Conservation (phyloP, 92 coral and sea anemone genomes). For the Galaxea fascicularis region DNA sequence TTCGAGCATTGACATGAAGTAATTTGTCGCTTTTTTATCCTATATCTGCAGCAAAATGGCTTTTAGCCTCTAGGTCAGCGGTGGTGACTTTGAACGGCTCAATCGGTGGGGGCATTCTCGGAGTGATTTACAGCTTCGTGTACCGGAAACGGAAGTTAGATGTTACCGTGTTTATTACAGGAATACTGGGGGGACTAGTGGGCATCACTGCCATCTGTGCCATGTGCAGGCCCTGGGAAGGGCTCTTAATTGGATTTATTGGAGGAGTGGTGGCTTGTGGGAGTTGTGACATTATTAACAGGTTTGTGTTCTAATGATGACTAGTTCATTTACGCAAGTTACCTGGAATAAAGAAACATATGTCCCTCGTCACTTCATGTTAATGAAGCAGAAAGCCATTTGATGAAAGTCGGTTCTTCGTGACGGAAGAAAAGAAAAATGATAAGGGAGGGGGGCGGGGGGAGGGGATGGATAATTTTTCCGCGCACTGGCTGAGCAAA, state of each 20-base stretch:
- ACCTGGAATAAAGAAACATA: too few relatives aligned
- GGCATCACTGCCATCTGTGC: conserved; percentile 90
- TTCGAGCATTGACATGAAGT: too few relatives aligned
- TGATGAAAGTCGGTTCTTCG: too few relatives aligned
- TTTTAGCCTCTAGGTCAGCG: conserved; percentile 89
- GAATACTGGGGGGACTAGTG: conserved; percentile 87
- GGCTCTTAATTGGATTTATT: conserved; percentile 78
- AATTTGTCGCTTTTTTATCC: too few relatives aligned
- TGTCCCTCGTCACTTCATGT: too few relatives aligned
- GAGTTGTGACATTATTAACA: conserved; percentile 64
- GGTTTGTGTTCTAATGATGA: conserved; percentile 12
- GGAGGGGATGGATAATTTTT: too few relatives aligned
- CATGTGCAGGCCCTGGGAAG: conserved; percentile 86
- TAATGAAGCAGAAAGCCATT: too few relatives aligned
- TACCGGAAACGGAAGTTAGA: conserved; percentile 72
- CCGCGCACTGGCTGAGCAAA: too few relatives aligned
- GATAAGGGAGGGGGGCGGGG: too few relatives aligned
- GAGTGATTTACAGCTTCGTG: conserved; percentile 61
- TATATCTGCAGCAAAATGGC: conserved; percentile 63
- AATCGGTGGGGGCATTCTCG: conserved; percentile 84
- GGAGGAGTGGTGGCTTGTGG: conserved; percentile 78
- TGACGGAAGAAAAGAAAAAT: too few relatives aligned
- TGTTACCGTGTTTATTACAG: conserved; percentile 78
- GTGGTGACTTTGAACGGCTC: conserved; percentile 91
- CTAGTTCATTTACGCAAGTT: too few relatives aligned